A percentile compares a stretch with the other conserved stretches of the same genome.
phyloP scores from a whole-genome alignment of 2,888 invertebrate species.

The Ichneumon xanthorius region DNA sequence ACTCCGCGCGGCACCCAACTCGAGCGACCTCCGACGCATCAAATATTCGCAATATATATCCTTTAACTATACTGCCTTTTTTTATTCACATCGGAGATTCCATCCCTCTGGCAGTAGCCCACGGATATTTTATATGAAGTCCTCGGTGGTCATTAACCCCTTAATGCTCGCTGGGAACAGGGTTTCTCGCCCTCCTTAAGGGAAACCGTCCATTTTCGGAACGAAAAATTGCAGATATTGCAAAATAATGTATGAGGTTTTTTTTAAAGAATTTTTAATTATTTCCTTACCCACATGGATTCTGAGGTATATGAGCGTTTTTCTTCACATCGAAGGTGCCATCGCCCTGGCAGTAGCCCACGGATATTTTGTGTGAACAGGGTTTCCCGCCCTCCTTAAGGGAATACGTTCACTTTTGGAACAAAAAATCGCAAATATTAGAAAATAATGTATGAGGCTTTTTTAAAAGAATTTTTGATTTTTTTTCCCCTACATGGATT shows the following conservation, averaged over 20 bases:
- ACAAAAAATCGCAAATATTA: too few relatives aligned
- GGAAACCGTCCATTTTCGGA: too few relatives aligned
- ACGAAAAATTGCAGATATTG: too few relatives aligned
- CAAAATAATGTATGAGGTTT: too few relatives aligned
- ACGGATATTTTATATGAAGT: background rate
- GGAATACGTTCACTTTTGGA: too few relatives aligned
- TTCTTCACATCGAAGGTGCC: slow-evolving; percentile 35
- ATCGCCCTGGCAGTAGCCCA: background rate
- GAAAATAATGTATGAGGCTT: too few relatives aligned
- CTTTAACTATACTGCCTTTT: slow-evolving; percentile 33
- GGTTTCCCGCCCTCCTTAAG: background rate
- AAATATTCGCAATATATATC: slow-evolving; percentile 66
- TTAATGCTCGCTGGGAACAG: background rate
- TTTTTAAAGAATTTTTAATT: too few relatives aligned
- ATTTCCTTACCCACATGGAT: too few relatives aligned
- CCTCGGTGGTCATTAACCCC: background rate
- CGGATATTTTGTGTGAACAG: background rate
- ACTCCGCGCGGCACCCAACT: slow-evolving; percentile 58
- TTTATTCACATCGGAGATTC: slow-evolving; percentile 39
- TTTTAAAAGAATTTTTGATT: too few relatives aligned
- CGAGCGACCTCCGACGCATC: slow-evolving; percentile 59
- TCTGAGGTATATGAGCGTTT: background rate
- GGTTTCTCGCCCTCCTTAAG: background rate
- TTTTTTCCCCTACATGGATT: background rate
- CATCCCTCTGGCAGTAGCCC: slow-evolving; percentile 6